Evolutionary conservation across 2,113 vertebrate species (phyloP), one percentile per base, ranked within the genome.

Genomic region (Coptodon bakossiorum): DNA sequence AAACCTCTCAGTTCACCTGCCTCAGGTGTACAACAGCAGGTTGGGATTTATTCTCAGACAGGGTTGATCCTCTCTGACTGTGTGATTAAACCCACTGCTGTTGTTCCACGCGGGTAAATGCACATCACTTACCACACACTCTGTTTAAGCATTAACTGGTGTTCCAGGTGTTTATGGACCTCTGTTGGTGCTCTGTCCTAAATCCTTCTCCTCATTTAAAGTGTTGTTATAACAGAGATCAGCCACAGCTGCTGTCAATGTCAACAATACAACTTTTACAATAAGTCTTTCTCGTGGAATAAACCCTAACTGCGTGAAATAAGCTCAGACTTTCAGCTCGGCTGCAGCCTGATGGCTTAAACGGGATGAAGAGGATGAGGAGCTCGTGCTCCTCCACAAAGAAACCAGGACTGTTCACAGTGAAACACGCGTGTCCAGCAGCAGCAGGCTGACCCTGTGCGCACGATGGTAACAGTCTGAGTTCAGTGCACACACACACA

Each of bases 101-200:
- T 71, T 43, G 66, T 43, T 71, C 66, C 34, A 66, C 6, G 1
- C 1, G 0, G 61, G 3, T 38, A 13, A 68, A 40, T 0, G 0
- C 38, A 14, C n/a, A 10, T 73, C 34, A 68, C 36, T 68, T 22
- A 40, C 61, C 63, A 40, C 34, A 68, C n/a, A 31, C 56, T 59
- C 11, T 14, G n/a, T 43, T 24, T 71, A 0, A 48, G 22, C 13
- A 45, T 45, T 5, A 71, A 43, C 38, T 27, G 38, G 13, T 43
- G 12, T 45, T 27, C 66, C 38, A 16, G 66, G 7, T 45, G 38
- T 73, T 73, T 27, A 27, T 45, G 13, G 38, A 73, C 66, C 13
- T 16, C 4, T 16, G 8, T 24, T 24, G 36, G 66, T 24, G 1
- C 5, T 59, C 4, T 4, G 38, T 14, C 68, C 40, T 73, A 45